phyloP scores from a whole-genome alignment of 2,888 invertebrate species.

The Trissoscelio sp. region DNA sequence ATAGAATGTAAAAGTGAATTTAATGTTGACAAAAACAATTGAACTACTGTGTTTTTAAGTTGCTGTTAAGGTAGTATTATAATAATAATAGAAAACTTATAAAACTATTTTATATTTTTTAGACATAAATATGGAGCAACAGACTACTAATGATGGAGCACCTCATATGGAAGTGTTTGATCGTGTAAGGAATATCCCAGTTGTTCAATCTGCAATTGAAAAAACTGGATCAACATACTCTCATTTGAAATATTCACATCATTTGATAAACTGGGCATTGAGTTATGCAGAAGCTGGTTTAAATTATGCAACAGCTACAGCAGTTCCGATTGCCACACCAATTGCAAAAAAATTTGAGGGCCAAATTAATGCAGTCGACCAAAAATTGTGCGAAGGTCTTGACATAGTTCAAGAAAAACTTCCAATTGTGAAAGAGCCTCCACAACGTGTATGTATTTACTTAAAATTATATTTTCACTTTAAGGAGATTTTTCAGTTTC shows the following conservation, averaged over 20 bases:
- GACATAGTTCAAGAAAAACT: slow-evolving; percentile 85
- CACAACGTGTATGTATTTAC: slow-evolving; percentile 83
- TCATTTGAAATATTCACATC: slow-evolving; percentile 84
- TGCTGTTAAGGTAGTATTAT: no score
- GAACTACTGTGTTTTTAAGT: no score
- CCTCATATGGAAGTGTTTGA: slow-evolving; percentile 80
- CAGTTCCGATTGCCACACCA: slow-evolving; percentile 84
- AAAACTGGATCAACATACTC: slow-evolving; percentile 81
- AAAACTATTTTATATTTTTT: no score
- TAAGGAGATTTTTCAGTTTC: no score
- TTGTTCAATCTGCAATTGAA: slow-evolving; percentile 80
- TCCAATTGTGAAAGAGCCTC: slow-evolving; percentile 85
- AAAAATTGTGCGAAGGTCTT: slow-evolving; percentile 85
- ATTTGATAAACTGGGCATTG: slow-evolving; percentile 85
- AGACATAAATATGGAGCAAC: slow-evolving; percentile 36
- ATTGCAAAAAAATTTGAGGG: slow-evolving; percentile 85
- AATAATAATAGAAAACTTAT: no score
- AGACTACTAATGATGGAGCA: slow-evolving; percentile 34
- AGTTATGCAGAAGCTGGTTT: slow-evolving; percentile 85
- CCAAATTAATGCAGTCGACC: slow-evolving; percentile 85
- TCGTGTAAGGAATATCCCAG: slow-evolving; percentile 80
- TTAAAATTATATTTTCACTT: slow-evolving; percentile 14
- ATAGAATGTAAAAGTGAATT: no score
- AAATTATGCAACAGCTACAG: slow-evolving; percentile 84
- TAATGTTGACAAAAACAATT: no score